Conservation (phyloP, 2,888 invertebrate genomes). For the Trichopoda pennipes region DNA sequence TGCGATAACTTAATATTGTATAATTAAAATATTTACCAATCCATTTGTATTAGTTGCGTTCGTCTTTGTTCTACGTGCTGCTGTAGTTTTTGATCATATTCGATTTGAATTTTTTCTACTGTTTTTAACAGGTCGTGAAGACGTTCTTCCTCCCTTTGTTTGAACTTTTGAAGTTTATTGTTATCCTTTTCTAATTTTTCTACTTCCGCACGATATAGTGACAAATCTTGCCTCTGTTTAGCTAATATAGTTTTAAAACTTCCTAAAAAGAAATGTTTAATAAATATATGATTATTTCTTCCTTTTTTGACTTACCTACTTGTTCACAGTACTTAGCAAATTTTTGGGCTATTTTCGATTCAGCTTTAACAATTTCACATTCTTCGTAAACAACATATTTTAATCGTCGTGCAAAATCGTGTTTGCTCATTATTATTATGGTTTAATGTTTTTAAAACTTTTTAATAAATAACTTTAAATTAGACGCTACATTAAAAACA, state of each 20-base stretch:
- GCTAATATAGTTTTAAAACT: conserved; percentile 25
- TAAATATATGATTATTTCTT: neutral
- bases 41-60: neutral
- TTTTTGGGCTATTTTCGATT: conserved; percentile 51
- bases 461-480: conserved; percentile 1
- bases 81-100: conserved; percentile 21
- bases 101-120: conserved; percentile 16
- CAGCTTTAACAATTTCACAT: conserved; percentile 40
- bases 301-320: conserved; percentile 29
- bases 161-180: conserved; percentile 21
- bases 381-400: conserved; percentile 57
- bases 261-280: conserved; percentile 13
- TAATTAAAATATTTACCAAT: conserved; percentile 39
- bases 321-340: conserved; percentile 41
- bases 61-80: conserved; percentile 21
- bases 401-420: conserved; percentile 58
- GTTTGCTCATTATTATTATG: conserved; percentile 47
- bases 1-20: neutral
- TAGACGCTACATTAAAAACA: neutral
- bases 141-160: conserved; percentile 22
- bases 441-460: neutral
- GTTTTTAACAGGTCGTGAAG: conserved; percentile 10
- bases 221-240: conserved; percentile 42
- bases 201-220: conserved; percentile 3
- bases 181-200: conserved; percentile 25